phyloP scores from a whole-genome alignment of 2,113 vertebrate genomes.

The Daboia siamensis region DNA sequence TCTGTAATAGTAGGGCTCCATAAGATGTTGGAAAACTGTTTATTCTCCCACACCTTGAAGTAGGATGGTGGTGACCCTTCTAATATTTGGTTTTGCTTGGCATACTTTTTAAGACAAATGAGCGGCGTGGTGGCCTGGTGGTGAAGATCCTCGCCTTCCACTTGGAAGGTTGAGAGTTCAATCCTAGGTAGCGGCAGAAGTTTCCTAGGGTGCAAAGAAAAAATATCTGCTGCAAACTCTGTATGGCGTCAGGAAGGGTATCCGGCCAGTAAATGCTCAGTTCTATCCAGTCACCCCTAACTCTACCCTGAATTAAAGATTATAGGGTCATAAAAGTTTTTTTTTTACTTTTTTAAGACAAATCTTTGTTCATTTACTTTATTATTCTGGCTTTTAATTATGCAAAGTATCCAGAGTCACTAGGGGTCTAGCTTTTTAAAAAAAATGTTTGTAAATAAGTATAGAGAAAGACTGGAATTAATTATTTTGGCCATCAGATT shows the following conservation, averaged over 20 bases:
- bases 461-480: not conserved
- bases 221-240: not conserved
- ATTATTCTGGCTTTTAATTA: not conserved
- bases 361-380: not conserved
- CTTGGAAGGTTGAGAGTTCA: not conserved
- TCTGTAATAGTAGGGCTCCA: not conserved
- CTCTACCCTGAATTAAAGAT: not conserved
- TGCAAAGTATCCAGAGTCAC: not conserved
- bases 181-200: not conserved
- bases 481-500: conserved; percentile 13
- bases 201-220: not conserved
- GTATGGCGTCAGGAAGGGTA: not conserved
- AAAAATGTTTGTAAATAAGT: not conserved
- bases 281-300: not conserved
- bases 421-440: not conserved
- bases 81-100: not conserved
- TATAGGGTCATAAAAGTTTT: not conserved
- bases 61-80: not conserved
- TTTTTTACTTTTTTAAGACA: not conserved
- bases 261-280: not conserved
- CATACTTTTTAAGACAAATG: not conserved
- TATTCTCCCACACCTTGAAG: not conserved
- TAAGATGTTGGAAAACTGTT: not conserved
- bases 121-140: not conserved
- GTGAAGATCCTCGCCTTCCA: not conserved